Evolutionary conservation across 2,888 invertebrate species (phyloP), one percentile per base, ranked within the genome.

Genomic region (Heliconius charithonia): DNA sequence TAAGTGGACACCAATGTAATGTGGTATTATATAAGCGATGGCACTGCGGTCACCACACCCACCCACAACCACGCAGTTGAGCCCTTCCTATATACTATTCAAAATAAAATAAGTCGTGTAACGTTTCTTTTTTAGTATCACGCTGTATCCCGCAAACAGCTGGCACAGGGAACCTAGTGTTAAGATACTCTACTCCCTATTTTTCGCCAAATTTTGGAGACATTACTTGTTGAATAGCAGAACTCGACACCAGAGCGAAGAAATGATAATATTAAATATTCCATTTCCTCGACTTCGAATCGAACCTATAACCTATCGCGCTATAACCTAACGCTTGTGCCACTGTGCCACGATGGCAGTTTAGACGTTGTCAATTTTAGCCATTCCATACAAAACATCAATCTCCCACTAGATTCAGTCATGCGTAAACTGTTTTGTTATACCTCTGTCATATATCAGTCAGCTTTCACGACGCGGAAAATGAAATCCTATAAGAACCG

Each of bases 21-120:
- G 70, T 25, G 25, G 70, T 78, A 71, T 81, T 80, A 81, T 79
- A 70, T 63, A 81, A 81, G 74, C 59, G 76, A 81, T 76, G 76
- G 70, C 63, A 63, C 71, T 70, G 80, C 25, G 75, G 75, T 73
- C 63, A 27, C 59, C 71, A n/a, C n/a, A 59, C 3, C 59, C 29
- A 32, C 66, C 80, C 71, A 67, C 75, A 75, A 72, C 51, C 25
- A 75, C 69, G 75, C 70, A 65, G 45, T 77, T 66, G 67, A 51
- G 56, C 41, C 62, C 76, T 72, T 73, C 66, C 79, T 79, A 56
- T 63, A 63, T 29, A 51, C 3, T 16, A 16, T 77, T 37, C 25
- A 63, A 13, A 1, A 62, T 37, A 76, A 79, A 79, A 41, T 65
- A 59, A 66, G 37, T 62, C 51, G 59, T 76, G 72, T 32, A 41